Evolutionary conservation across 2,888 invertebrate genomes (phyloP).

Genomic region (Eupsilia transversa): DNA sequence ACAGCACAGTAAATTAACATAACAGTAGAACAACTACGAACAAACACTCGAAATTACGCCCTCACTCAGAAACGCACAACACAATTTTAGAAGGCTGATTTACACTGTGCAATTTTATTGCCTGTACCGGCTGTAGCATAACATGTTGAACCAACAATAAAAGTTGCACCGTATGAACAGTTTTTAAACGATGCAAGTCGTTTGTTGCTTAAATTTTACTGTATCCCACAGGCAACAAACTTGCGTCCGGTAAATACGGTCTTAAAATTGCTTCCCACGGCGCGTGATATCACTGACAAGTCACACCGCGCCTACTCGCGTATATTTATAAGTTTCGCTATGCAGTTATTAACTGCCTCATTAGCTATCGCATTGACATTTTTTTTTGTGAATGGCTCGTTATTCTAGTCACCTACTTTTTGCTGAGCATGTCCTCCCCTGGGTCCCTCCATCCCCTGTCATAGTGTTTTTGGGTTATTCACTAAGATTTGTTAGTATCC

Average conservation of each 20-base stretch:
- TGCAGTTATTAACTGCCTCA: not conserved
- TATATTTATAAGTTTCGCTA: not conserved
- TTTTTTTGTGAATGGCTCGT: not conserved
- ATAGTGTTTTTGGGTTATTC: not conserved
- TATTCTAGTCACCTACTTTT: not conserved
- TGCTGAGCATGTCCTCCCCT: not conserved
- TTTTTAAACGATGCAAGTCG: not conserved
- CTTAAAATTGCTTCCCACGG: not conserved
- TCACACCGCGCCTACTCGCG: not conserved
- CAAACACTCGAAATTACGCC: not conserved
- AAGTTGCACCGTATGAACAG: not conserved
- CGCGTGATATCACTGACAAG: not conserved
- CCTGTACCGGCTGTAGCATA: not conserved
- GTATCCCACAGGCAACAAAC: not conserved
- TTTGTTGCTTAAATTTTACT: not conserved
- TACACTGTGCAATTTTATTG: not conserved
- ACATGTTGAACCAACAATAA: not conserved
- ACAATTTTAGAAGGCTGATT: not conserved
- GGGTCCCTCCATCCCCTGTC: no score
- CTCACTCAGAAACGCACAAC: not conserved
- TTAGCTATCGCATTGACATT: not conserved
- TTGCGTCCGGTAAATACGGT: not conserved
- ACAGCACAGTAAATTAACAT: not conserved
- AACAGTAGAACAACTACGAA: slow-evolving; percentile 25
- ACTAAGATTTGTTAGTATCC: no score